These are phyloP conservation scores for Seriola rivoliana DNA, from an alignment of 2,113 vertebrate genomes.

Conservation along the genomic window DNA sequence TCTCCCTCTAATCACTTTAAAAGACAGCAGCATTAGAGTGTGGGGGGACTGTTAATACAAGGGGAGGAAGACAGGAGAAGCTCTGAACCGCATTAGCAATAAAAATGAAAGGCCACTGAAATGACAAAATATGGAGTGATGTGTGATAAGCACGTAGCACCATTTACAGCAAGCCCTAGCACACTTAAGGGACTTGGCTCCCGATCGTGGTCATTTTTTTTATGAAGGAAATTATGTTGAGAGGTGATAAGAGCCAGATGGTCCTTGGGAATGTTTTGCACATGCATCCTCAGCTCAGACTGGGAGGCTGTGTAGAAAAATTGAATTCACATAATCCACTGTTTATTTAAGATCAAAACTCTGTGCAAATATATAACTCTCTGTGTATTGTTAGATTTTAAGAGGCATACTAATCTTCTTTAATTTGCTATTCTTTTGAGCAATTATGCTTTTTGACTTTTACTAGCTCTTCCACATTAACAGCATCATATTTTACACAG, in stretches of 20 bases:
- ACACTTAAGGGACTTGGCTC: constrained; percentile 57
- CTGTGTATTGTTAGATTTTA: not conserved
- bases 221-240: constrained; percentile 68
- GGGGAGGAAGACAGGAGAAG: not conserved
- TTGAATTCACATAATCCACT: constrained; percentile 40
- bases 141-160: constrained; percentile 64
- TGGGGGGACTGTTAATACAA: not conserved
- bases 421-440: not conserved
- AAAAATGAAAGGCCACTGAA: constrained; percentile 9
- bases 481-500: not conserved
- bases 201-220: constrained; percentile 35
- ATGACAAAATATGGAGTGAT: constrained; percentile 33
- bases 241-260: constrained; percentile 73
- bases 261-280: constrained; percentile 56
- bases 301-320: constrained; percentile 17
- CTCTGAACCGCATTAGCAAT: constrained; percentile 1
- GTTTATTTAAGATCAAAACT: constrained; percentile 14
- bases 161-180: constrained; percentile 47
- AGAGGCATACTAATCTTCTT: constrained; percentile 3
- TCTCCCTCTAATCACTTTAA: not conserved
- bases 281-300: constrained; percentile 35
- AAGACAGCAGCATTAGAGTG: not conserved
- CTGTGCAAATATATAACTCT: constrained; percentile 16
- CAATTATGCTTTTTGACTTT: not conserved
- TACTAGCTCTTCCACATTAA: not conserved